These are phyloP conservation scores for Hormiphora californensis DNA, from an alignment of 37 sponge, comb jelly and placozoan species.

Conservation along the genomic window DNA sequence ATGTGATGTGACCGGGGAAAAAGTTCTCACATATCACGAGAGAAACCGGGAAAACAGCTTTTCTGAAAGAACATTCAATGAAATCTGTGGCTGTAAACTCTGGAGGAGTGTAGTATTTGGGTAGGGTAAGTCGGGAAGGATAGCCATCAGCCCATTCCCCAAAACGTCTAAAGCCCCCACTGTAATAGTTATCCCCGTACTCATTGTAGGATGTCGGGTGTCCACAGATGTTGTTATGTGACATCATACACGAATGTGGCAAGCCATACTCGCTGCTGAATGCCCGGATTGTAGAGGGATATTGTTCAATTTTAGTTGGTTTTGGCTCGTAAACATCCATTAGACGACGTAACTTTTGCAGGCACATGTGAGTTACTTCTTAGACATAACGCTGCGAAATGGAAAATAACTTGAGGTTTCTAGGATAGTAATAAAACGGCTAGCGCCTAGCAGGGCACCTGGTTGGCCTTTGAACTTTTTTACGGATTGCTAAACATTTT, in stretches of 20 bases:
- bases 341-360: too few relatives aligned
- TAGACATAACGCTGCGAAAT: too few relatives aligned
- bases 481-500: too few relatives aligned
- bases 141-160: neutral
- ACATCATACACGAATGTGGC: neutral
- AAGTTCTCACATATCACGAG: constrained; percentile 11
- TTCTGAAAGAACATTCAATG: constrained; percentile 39
- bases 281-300: neutral
- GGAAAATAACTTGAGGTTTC: too few relatives aligned
- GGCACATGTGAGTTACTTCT: too few relatives aligned
- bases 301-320: constrained; percentile 36
- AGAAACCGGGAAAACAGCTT: neutral
- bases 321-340: too few relatives aligned
- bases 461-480: too few relatives aligned
- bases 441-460: too few relatives aligned
- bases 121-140: constrained; percentile 15
- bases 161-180: neutral
- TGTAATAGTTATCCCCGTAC: neutral
- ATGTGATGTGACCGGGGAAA: constrained; percentile 5
- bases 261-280: constrained; percentile 48
- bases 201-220: too few relatives aligned
- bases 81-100: neutral
- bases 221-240: constrained; percentile 12
- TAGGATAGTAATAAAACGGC: too few relatives aligned
- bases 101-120: neutral